Evolutionary conservation across 2,888 invertebrate genomes (phyloP), one percentile per base, ranked within the genome.

Genomic region (Cataglyphis cursor): DNA sequence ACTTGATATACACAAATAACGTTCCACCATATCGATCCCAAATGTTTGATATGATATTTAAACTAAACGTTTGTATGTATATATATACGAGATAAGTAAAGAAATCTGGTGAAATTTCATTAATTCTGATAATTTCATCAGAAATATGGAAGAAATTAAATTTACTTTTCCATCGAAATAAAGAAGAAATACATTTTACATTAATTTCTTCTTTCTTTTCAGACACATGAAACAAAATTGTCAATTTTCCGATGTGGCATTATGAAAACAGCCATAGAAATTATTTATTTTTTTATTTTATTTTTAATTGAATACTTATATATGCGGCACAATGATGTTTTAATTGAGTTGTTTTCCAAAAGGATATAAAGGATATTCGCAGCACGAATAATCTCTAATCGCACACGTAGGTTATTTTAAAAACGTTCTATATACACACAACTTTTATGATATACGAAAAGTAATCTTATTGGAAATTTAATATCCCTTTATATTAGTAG

Each of bases 401-500:
- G 15, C 10, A 21, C 9, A 15, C 2, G 15, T 12, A 0, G 1
- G 21, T 9, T 64, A 10, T 31, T 62, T 38, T 38, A 2, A 24
- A 2, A n/a, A 31, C 28, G 21, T 48, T 74, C 0, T 21, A 0
- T 0, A 24, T 18, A 6, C 12, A 3, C 15, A 3, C 31, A 1
- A 62, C 28, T 41, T 61, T 73, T 28, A 10, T 3, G 9, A 28
- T 18, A 48, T 21, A 21, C 21, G 18, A 44, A 15, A 21, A 51
- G n/a, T 48, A 18, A 65, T 3, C 24, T 66, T 54, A 54, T 54
- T 6, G n/a, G 28, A 62, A 61, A 61, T 65, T 70, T 64, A n/a
- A 38, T 41, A 21, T 80, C 62, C 44, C 48, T 61, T 51, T 84
- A 38, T 38, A 59, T 61, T 75, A 57, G 65, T 62, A 61, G 48